These are phyloP conservation scores for Cyphomyrus plagiostoma DNA, from an alignment of 2,113 vertebrate species.

Conservation along the genomic window DNA sequence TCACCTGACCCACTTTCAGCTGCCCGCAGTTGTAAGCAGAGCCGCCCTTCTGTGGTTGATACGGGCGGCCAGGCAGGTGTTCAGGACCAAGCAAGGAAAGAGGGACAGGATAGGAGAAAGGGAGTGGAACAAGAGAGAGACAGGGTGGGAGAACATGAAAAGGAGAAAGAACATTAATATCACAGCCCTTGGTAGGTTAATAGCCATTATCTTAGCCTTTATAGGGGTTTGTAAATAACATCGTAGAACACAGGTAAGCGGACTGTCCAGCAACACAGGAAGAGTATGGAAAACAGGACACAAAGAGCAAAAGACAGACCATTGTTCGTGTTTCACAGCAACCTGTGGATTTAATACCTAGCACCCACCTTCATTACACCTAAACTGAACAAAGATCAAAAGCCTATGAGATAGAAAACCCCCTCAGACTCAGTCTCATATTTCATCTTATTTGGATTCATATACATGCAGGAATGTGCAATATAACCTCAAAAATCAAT, in stretches of 20 bases:
- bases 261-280: background rate
- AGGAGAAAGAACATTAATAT: background rate
- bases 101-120: background rate
- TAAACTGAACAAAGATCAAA: background rate
- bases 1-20: conserved; percentile 86
- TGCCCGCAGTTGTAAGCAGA: conserved; percentile 79
- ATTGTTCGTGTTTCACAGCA: background rate
- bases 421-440: background rate
- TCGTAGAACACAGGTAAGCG: background rate
- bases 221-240: conserved; percentile 23
- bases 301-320: background rate
- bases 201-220: conserved; percentile 26
- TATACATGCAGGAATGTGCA: background rate
- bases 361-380: background rate
- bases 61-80: background rate
- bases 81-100: background rate
- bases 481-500: background rate
- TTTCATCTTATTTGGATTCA: conserved; percentile 1
- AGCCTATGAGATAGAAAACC: background rate
- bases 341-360: background rate
- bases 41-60: conserved; percentile 71
- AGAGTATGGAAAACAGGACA: background rate
- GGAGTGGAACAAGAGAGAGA: background rate
- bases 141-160: background rate
- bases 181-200: background rate